Base-by-base conservation (phyloP, 2,113 vertebrate genomes). In the Notothenia coriiceps region DNA sequence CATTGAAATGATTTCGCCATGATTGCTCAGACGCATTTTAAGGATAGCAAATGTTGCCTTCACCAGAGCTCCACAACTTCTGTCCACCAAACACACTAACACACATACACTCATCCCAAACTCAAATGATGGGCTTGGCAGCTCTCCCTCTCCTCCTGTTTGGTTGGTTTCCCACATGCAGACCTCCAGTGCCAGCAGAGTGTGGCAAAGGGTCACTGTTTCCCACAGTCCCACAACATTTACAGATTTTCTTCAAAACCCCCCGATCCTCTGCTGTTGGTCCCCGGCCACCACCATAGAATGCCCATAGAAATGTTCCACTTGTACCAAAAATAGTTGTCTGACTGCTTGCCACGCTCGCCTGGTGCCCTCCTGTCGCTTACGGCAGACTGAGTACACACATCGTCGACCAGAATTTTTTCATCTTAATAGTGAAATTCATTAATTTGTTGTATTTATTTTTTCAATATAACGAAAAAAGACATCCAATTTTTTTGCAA, bases 141-240 rank as follows among this genome's bases (percentile, higher is more conserved):
- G 55, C 52, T 62, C 62, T 85, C 79, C 76, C 65, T 66, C 69
- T 71, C 67, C 80, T 77, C 61, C 74, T 86, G 90, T 92, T 95
- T 93, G 89, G 87, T 91, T 90, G 87, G 88, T 88, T 82, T 76
- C 83, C 91, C 91, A 87, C 92, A 93, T 67, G 63, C 75, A 88
- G 80, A 78, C 65, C 70, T 83, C 35, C 82, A 68, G 83, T 82
- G 90, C 89, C 93, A 92, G 77, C 74, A 81, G 79, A 87, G 88
- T 89, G 91, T 89, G 88, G 90, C 77, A 79, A 65, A 86, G 89
- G 89, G 85, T 92, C 90, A 89, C 90, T 50, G 67, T 84, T 88
- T 85, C 84, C 86, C 88, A 88, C 91, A 92, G 84, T 80, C 84
- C 75, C 64, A 60, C 57, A 66, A 49, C 67, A 76, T 83, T 91